Base-by-base conservation (phyloP, 2,888 invertebrate species). In the Stenurella melanura region DNA sequence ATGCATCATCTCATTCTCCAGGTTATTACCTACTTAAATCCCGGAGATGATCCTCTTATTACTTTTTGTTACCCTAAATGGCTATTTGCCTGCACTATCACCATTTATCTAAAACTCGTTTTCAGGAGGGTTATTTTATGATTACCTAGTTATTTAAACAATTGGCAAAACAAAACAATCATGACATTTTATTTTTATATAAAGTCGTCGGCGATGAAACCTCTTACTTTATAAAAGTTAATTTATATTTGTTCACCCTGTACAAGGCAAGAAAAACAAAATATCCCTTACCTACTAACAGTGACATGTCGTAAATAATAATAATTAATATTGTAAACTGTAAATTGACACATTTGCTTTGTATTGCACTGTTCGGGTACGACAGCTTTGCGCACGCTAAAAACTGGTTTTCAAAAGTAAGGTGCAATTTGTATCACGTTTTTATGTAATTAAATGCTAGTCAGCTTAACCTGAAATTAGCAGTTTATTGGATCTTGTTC, bases 391-490 rank as follows among this genome's bases (percentile, higher is more conserved):
- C 30, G 3, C 30, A 56, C 57, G 18, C 4, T 17, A 76, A 76
- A 70, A 76, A 76, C 74, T 67, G 60, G 74, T 77, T 74, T 56
- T 30, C 56, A 66, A 77, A 30, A 70, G 60, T 66, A 56, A 74
- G 15, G 66, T 60, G 68, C 68, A 74, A 77, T 77, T 77, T 77
- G 74, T 77, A 69, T 61, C 73, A 60, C 67, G 66, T 72, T 72
- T 72, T 72, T 72, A 60, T 21, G 17, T 54, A 60, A 50, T 61
- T 63, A 61, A 42, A 72, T 17, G 17, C 63, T 21, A 54, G n/a
- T 18, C 12, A 30, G 26, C 54, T 15, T 15, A n/a, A 70, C 26
- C 9, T 60, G 71, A 56, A 61, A 71, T 63, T 61, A 63, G n/a
- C 50, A 1, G 18, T 61, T 70, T 42, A 61, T 21, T 34, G 38